Percentiles rank a stretch among this genome's conserved stretches.
These are phyloP conservation scores for Drosophila elegans DNA, from an alignment of 1,140 invertebrate genomes.

Conservation along the genomic window DNA sequence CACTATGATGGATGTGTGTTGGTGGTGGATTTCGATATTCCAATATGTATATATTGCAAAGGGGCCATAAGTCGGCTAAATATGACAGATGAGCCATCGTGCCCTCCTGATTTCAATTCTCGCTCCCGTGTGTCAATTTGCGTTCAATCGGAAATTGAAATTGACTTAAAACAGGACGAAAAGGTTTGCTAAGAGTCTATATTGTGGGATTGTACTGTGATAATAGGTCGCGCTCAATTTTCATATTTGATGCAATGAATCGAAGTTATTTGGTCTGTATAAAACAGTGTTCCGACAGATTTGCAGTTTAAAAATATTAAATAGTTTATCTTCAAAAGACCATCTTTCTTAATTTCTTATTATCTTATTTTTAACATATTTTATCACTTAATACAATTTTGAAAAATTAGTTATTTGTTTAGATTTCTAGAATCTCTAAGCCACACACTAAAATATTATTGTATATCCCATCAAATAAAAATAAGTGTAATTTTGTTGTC, in stretches of 20 bases:
- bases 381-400: no score
- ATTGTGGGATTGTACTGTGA: neutral
- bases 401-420: no score
- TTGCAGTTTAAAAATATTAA: no score
- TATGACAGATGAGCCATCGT: slow-evolving; percentile 45
- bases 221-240: neutral
- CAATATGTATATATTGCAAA: slow-evolving; percentile 3
- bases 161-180: slow-evolving; percentile 18
- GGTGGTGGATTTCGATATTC: slow-evolving; percentile 18
- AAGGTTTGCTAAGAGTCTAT: slow-evolving; percentile 1
- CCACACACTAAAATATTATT: neutral
- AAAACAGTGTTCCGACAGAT: no score
- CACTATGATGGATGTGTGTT: slow-evolving; percentile 63
- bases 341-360: no score
- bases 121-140: slow-evolving; percentile 33
- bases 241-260: no score
- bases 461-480: neutral
- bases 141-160: slow-evolving; percentile 39
- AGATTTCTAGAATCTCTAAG: no score
- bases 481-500: no score
- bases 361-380: no score
- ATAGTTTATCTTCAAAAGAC: no score
- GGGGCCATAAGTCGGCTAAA: slow-evolving; percentile 33
- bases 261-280: no score
- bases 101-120: slow-evolving; percentile 24